Evolutionary conservation across 1,140 invertebrate genomes (phyloP), one percentile per base, ranked within the genome.

Genomic region (Drosophila pallidifrons): DNA sequence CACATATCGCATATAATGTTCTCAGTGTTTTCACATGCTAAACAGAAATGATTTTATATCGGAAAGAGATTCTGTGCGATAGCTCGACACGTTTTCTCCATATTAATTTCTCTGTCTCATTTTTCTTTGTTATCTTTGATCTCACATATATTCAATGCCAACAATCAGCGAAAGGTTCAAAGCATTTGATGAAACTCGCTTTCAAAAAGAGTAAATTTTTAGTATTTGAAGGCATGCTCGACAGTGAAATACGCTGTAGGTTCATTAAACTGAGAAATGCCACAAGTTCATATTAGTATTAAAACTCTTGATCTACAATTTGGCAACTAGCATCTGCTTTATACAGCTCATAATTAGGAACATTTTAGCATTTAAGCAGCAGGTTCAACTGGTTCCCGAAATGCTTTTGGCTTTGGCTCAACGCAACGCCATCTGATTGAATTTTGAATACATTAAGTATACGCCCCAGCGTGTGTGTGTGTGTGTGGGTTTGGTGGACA

Each of bases 101-200:
- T 52, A 30, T 43, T 20, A 32, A 32, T 69, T 28, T 51, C 47
- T 69, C 58, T 52, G n/a, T 7, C 15, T 54, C 35, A 52, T 2
- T 57, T 41, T 57, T 57, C 16, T 51, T 49, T 38, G 20, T 60
- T 70, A 70, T 70, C 67, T 70, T 35, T 63, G 58, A 63, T 70
- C 20, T 25, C 20, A 3, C 58, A 6, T 8, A 45, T 25, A 35
- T 25, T 35, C 41, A 41, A 38, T 38, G 28, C 11, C 41, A 47
- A 55, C 4, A 7, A 28, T 45, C 57, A 11, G 16, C 8, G 32
- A 41, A 28, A 63, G 28, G 45, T 54, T 32, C 47, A 38, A 73
- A 67, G 15, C 46, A 43, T 46, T 35, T n/a, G 43, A 35, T 51
- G 54, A 66, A 72, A 72, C 47, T 35, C 8, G 46, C 66, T 69